Percentiles rank a stretch among this genome's conserved stretches.
These are phyloP conservation scores for Pteropus alecto DNA, from an alignment of 2,113 vertebrate species.

Conservation along the genomic window DNA sequence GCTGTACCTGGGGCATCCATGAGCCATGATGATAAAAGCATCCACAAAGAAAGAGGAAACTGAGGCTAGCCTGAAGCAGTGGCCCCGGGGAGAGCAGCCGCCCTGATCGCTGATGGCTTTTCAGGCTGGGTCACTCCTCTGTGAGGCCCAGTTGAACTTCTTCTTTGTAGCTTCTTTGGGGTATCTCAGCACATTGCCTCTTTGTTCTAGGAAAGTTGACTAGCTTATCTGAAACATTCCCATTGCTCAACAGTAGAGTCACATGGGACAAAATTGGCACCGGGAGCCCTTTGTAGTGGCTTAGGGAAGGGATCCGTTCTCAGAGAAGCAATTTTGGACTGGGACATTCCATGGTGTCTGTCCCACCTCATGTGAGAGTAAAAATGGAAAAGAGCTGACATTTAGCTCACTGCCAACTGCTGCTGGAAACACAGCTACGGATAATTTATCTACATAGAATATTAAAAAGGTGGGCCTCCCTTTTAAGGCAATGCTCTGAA, in stretches of 20 bases:
- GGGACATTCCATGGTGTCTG: not conserved
- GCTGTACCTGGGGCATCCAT: not conserved
- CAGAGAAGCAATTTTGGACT: not conserved
- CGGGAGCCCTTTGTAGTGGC: not conserved
- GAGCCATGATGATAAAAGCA: not conserved
- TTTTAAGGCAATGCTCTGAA: not conserved
- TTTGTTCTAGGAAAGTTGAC: not conserved
- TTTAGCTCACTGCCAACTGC: slow-evolving; percentile 25
- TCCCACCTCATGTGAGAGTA: not conserved
- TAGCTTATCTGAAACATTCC: not conserved
- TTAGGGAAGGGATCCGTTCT: not conserved
- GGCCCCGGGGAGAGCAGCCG: not conserved
- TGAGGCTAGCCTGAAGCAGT: too few relatives aligned
- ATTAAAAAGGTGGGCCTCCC: not conserved
- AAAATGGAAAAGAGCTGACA: not conserved
- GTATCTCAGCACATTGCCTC: not conserved
- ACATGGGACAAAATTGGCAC: not conserved
- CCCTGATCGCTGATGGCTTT: not conserved
- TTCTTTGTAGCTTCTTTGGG: not conserved
- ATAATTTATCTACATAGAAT: not conserved
- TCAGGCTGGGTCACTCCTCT: not conserved
- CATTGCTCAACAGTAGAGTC: not conserved
- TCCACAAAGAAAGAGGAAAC: not conserved
- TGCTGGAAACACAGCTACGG: not conserved
- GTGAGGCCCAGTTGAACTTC: not conserved